Conservation (phyloP, 2,888 invertebrate genomes). For the Yponomeuta plumbellus region DNA sequence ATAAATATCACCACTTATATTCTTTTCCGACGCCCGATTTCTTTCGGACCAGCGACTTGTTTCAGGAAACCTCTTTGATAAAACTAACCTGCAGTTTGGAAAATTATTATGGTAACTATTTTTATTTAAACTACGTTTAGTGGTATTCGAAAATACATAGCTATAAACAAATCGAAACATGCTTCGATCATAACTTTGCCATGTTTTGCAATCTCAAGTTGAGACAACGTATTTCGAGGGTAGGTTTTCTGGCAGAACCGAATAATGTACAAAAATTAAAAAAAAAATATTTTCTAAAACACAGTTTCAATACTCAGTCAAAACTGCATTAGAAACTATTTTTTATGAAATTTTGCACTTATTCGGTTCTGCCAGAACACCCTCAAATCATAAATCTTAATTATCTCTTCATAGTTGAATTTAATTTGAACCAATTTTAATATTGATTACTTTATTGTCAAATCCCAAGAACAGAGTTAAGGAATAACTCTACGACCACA, state of each 20-base stretch:
- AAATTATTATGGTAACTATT: constrained; percentile 4
- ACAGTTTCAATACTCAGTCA: no score
- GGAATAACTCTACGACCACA: background rate
- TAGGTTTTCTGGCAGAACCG: no score
- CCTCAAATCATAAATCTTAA: no score
- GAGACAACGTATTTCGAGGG: no score
- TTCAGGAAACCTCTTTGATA: background rate
- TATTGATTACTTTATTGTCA: background rate
- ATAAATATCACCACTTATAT: constrained; percentile 52
- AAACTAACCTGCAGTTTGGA: background rate
- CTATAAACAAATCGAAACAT: background rate
- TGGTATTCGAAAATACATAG: background rate
- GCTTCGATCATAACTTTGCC: background rate
- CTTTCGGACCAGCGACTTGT: background rate
- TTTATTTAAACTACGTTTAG: background rate
- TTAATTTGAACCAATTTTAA: background rate
- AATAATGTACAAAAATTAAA: no score
- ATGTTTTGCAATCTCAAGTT: background rate
- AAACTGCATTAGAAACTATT: no score
- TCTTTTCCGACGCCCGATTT: background rate
- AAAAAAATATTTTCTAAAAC: no score
- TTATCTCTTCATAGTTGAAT: background rate
- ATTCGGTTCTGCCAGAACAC: no score
- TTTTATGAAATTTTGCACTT: no score
- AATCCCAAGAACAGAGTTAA: background rate